These are phyloP conservation scores for Gymnorhina tibicen DNA, from an alignment of 2,113 vertebrate genomes.

Conservation along the genomic window DNA sequence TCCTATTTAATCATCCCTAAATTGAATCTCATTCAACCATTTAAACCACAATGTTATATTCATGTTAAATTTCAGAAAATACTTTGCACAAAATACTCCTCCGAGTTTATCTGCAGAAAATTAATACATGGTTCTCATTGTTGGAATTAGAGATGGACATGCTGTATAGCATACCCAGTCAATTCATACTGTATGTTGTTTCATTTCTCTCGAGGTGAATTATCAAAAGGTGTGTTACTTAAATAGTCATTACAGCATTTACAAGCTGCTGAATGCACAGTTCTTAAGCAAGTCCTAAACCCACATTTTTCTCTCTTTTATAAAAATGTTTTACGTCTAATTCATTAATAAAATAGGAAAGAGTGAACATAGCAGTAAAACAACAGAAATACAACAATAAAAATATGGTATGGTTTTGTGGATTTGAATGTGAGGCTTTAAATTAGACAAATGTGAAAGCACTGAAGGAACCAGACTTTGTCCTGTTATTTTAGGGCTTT, in stretches of 20 bases:
- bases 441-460: background rate
- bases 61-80: background rate
- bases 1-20: background rate
- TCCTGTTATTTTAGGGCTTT: conserved; percentile 66
- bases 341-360: background rate
- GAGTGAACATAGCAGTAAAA: background rate
- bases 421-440: background rate
- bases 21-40: background rate
- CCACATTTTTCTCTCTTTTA: background rate
- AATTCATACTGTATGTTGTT: background rate
- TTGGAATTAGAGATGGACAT: background rate
- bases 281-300: background rate
- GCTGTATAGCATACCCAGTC: background rate
- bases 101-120: background rate
- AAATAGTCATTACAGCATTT: background rate
- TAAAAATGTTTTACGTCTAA: background rate
- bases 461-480: conserved; percentile 45
- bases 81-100: background rate
- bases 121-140: background rate
- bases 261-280: background rate
- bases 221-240: background rate
- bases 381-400: background rate
- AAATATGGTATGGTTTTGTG: background rate
- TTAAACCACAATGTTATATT: background rate
- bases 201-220: background rate